Percentiles rank a stretch among this genome's conserved stretches.
Conservation (phyloP, 2,888 invertebrate genomes). For the Acanthosepion pharaonis region DNA sequence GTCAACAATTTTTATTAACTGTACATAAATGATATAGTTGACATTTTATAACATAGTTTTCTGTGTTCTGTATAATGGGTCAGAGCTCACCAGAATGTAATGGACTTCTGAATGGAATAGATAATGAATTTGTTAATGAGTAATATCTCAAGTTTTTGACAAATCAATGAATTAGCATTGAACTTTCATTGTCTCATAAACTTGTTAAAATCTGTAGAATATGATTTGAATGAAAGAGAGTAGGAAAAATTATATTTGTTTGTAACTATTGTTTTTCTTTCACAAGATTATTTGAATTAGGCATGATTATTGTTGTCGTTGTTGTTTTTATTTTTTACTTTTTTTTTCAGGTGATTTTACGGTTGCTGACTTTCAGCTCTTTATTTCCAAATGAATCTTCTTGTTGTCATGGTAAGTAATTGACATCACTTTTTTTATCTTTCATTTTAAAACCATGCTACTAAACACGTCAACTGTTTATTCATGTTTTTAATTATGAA, state of each 20-base stretch:
- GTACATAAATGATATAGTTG: too few relatives aligned
- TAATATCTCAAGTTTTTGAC: too few relatives aligned
- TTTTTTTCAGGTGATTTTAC: slow-evolving; percentile 62
- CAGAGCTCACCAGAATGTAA: too few relatives aligned
- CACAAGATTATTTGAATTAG: too few relatives aligned
- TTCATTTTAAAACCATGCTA: not conserved
- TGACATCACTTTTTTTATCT: not conserved
- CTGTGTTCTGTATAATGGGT: too few relatives aligned
- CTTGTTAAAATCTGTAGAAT: too few relatives aligned
- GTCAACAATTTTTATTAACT: too few relatives aligned
- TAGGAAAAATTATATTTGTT: not conserved
- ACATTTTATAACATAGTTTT: too few relatives aligned
- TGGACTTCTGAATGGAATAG: too few relatives aligned
- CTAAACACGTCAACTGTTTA: not conserved
- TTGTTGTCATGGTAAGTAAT: slow-evolving; percentile 53
- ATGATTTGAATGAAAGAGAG: not conserved
- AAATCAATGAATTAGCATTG: too few relatives aligned
- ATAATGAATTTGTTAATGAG: too few relatives aligned
- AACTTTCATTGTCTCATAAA: too few relatives aligned
- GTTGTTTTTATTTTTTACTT: slow-evolving; percentile 47
- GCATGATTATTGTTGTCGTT: not conserved
- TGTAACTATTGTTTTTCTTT: not conserved
- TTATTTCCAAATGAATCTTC: slow-evolving; percentile 59
- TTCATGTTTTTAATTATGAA: not conserved
- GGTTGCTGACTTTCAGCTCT: slow-evolving; percentile 67